Conservation (phyloP, 2,113 vertebrate species). For the Orcinus orca region DNA sequence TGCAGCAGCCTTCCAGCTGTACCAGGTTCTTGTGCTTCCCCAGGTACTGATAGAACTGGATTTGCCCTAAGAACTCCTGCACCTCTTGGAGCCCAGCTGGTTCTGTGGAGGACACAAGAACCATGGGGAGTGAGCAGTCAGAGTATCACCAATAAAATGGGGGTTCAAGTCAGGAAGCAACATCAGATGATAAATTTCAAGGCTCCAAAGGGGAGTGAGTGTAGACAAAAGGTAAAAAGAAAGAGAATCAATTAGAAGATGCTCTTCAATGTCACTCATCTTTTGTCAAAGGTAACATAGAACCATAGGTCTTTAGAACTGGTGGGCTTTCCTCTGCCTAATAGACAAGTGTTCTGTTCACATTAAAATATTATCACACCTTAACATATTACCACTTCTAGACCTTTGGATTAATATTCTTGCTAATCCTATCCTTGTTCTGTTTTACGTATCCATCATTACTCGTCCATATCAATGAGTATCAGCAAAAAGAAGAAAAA, state of each 20-base stretch:
- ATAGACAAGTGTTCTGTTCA: not conserved
- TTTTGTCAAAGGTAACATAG: not conserved
- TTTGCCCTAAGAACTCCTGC: constrained; percentile 81
- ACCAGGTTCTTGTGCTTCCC: constrained; percentile 81
- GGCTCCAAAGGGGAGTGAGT: not conserved
- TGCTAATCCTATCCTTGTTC: not conserved
- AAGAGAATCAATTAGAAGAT: not conserved
- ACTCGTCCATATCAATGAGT: not conserved
- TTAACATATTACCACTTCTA: not conserved
- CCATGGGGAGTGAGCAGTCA: not conserved
- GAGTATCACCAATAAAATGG: not conserved
- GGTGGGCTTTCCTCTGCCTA: not conserved
- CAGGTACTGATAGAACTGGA: constrained; percentile 81
- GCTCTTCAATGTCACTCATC: not conserved
- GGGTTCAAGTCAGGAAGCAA: not conserved
- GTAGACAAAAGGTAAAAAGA: not conserved
- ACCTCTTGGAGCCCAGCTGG: constrained; percentile 62
- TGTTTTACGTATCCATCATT: not conserved
- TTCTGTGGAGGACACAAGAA: constrained; percentile 69
- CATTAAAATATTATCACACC: not conserved
- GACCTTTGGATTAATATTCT: not conserved
- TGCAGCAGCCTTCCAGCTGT: constrained; percentile 83
- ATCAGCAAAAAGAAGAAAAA: not conserved
- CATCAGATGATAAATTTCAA: not conserved
- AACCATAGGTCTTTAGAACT: not conserved